phyloP scores from a whole-genome alignment of 2,113 vertebrate species.

The Onychostoma macrolepis region DNA sequence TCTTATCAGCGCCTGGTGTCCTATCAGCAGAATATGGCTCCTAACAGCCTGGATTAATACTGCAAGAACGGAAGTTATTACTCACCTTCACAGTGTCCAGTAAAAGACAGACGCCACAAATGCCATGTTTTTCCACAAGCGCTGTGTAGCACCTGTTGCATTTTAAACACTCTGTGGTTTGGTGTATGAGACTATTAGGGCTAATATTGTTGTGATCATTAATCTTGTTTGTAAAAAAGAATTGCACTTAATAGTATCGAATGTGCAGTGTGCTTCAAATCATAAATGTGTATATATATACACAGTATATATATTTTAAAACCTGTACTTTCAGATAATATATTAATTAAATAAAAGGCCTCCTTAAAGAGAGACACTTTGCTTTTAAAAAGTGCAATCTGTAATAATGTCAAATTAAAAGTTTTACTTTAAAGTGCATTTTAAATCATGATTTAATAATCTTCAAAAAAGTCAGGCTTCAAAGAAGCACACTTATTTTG shows the following conservation, averaged over 20 bases:
- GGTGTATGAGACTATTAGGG: neutral
- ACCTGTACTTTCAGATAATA: too few species aligned
- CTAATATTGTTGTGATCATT: neutral
- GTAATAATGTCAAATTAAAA: neutral
- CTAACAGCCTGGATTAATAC: neutral
- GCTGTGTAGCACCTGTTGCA: constrained; percentile 53
- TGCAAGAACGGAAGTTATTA: constrained; percentile 34
- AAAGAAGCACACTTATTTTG: neutral
- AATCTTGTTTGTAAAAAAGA: neutral
- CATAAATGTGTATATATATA: neutral
- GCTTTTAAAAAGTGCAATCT: neutral
- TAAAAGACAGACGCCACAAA: constrained; percentile 15
- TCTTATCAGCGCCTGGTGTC: constrained; percentile 37
- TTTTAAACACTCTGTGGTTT: neutral
- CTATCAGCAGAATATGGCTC: constrained; percentile 36
- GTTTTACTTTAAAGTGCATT: neutral
- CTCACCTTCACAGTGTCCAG: constrained; percentile 11
- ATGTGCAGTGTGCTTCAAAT: neutral
- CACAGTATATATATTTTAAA: too few species aligned
- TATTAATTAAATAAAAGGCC: neutral
- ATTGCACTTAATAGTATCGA: neutral
- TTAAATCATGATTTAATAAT: neutral
- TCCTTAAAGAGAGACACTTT: neutral
- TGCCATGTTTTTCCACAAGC: constrained; percentile 42
- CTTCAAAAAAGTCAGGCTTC: neutral